These are phyloP conservation scores for Empis livida DNA, from an alignment of 2,888 invertebrate genomes.

Conservation along the genomic window DNA sequence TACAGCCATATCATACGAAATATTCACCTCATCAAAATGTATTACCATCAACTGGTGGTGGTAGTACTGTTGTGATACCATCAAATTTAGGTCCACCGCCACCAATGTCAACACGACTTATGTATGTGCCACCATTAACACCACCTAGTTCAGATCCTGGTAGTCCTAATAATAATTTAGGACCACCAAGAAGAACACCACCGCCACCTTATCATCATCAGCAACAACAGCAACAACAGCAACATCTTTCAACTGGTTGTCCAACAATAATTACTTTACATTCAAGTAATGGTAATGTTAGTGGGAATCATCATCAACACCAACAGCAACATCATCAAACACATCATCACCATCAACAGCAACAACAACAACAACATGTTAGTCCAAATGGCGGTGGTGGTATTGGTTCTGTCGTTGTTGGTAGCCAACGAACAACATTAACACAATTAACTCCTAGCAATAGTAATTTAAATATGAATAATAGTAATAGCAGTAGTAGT, in stretches of 20 bases:
- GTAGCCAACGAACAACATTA: neutral
- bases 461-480: slow-evolving; percentile 9
- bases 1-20: slow-evolving; percentile 11
- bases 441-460: slow-evolving; percentile 1
- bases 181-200: slow-evolving; percentile 51
- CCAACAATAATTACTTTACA: slow-evolving; percentile 24
- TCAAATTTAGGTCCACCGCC: slow-evolving; percentile 22
- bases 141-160: slow-evolving; percentile 83
- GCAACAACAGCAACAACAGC: slow-evolving; percentile 17
- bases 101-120: slow-evolving; percentile 45
- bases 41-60: slow-evolving; percentile 4
- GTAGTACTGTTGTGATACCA: neutral
- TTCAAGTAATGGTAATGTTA: slow-evolving; percentile 10
- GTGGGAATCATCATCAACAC: neutral
- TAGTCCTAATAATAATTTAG: slow-evolving; percentile 59
- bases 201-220: slow-evolving; percentile 29
- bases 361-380: neutral
- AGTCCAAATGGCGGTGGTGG: neutral
- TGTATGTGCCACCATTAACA: slow-evolving; percentile 75
- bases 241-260: slow-evolving; percentile 23
- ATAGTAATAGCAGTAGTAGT: slow-evolving; percentile 8
- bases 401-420: neutral
- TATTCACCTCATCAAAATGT: slow-evolving; percentile 3
- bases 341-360: neutral
- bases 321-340: neutral